Evolutionary conservation across 1,140 invertebrate species (phyloP), one percentile per base, ranked within the genome.

Genomic region (Anoplophora glabripennis): DNA sequence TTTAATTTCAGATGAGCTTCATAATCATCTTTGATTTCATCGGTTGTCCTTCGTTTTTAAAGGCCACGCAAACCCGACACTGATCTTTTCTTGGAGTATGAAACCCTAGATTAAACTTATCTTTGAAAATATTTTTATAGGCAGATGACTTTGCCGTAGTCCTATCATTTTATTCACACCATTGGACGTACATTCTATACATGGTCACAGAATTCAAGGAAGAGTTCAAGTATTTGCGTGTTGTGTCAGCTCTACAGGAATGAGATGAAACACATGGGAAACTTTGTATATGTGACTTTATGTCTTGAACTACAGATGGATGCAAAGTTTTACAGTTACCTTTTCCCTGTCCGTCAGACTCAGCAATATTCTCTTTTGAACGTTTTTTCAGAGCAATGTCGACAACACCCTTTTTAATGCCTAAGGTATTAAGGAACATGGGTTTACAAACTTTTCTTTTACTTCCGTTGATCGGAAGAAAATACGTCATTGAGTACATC

Each of bases 151-250:
- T 45, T 45, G n/a, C n/a, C 37, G 37, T 40, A n/a, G 44, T 11
- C 1, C 17, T 18, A 36, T 15, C 34, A 36, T 12, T 34, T 34
- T 51, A 15, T 51, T 51, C 9, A 51, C 48, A 52, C 28, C n/a
- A 40, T 18, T 56, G 21, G 11, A 49, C 14, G 34, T 56, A 56
- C 53, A 56, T 46, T 33, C 42, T 48, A 34, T 56, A 56, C 53
- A 56, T 56, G 42, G 41, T 48, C 7, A 44, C 42, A 33, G 47
- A 12, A 40, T 56, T 56, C 33, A 56, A 56, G 17, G 10, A 48
- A 4, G 53, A 34, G 35, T 56, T 21, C n/a, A 56, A 56, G 18
- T 56, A 58, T 52, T 58, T 58, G 37, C 56, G 21, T 54, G 9
- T 14, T 14, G 28, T 58, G 12, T 41, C 37, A 10, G 48, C 34